Evolutionary conservation across 2,797 vertebrate species (phyloP), one percentile per base, ranked within the genome.

Genomic region (Acipenser oxyrinchus): DNA sequence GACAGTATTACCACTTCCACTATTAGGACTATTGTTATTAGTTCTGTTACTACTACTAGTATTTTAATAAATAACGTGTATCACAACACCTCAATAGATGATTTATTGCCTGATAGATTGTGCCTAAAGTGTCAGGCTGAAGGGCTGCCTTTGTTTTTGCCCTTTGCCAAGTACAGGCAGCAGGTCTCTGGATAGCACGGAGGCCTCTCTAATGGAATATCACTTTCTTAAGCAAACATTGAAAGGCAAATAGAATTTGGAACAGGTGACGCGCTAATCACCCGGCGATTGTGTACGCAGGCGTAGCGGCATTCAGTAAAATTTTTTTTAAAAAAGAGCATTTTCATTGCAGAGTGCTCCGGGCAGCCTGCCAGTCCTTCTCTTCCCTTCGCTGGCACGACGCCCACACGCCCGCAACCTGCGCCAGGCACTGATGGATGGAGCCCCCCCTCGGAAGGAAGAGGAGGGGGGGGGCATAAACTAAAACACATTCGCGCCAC

Each of bases 201-300:
- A 37, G 71, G 70, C 68, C 69, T 37, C 67, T 65, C 76, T 81
- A 81, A 82, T 78, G 75, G 76, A 69, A 58, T 70, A 3, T 62
- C 65, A 71, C 69, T 70, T 53, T 69, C 65, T 71, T 65, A 9
- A 67, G 66, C 66, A 77, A 83, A 77, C 73, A 79, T 76, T 79
- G 82, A 73, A 83, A 86, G 79, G 83, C 83, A 88, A 88, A 88
- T 86, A 87, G 48, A n/a, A 62, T 87, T 86, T 85, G 81, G 70
- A 77, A 71, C 74, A 73, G 72, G 15, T 79, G 83, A 84, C 48
- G 60, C 77, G 70, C 83, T 88, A 87, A 89, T 88, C 84, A 85
- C 72, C 74, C 74, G 53, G 79, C 82, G 82, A 88, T 83, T 86
- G 81, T 79, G 77, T 77, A 71, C 78, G 66, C 69, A 75, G 78